Evolutionary conservation across 1,140 invertebrate genomes (phyloP).

Genomic region (Aphelinus certus): DNA sequence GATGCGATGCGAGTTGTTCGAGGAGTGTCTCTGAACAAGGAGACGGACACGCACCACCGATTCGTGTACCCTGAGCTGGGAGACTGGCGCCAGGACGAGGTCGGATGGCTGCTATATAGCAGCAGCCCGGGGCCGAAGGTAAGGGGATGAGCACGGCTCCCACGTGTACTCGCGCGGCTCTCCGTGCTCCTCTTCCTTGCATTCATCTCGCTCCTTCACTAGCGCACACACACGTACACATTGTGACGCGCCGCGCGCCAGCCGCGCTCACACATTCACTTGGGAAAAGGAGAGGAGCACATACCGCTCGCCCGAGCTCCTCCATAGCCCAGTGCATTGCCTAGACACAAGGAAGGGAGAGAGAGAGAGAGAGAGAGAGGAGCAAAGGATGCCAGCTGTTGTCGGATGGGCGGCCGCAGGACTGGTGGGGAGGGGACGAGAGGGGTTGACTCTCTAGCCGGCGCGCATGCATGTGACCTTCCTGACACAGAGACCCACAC

Average conservation of each 20-base stretch:
- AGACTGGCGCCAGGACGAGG: constrained; percentile 58
- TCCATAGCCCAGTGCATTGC: too few relatives aligned
- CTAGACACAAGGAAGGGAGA: not conserved
- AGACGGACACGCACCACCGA: constrained; percentile 50
- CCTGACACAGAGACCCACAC: constrained; percentile 66
- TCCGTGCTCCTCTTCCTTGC: not conserved
- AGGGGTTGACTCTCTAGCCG: constrained; percentile 40
- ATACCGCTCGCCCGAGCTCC: too few relatives aligned
- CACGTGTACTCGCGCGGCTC: constrained; percentile 42
- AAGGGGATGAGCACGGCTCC: constrained; percentile 53
- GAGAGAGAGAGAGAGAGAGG: constrained; percentile 28
- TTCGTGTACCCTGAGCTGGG: constrained; percentile 53
- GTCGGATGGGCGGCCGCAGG: not conserved
- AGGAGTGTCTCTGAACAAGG: not conserved
- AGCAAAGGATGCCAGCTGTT: constrained; percentile 17
- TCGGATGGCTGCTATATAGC: constrained; percentile 59
- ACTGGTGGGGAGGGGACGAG: constrained; percentile 33
- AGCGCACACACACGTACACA: not conserved
- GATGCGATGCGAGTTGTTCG: too few relatives aligned
- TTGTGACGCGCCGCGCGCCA: constrained; percentile 6
- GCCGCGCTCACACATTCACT: constrained; percentile 32
- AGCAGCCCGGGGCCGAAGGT: constrained; percentile 38
- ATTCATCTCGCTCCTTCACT: constrained; percentile 12
- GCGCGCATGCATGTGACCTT: constrained; percentile 59
- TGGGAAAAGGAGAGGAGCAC: too few relatives aligned